Conservation (phyloP, 2,113 vertebrate genomes). For the Cairina moschata region DNA sequence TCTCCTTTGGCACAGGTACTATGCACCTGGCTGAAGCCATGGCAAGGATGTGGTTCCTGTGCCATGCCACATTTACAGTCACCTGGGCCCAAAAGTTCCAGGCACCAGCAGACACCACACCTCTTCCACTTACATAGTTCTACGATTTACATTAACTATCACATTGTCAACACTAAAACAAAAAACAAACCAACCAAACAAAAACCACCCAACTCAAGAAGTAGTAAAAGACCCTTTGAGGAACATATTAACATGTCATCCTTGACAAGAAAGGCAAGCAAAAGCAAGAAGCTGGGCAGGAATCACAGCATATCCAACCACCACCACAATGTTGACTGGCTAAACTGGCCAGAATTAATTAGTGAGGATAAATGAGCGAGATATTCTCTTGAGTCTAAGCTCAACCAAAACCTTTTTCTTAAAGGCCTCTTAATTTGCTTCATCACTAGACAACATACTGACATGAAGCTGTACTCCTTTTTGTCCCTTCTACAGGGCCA, state of each 20-base stretch:
- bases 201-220: not conserved
- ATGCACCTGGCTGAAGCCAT: not conserved
- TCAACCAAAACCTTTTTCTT: not conserved
- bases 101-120: not conserved
- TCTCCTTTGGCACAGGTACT: not conserved
- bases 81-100: not conserved
- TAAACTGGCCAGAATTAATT: not conserved
- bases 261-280: not conserved
- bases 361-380: not conserved
- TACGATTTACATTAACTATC: not conserved
- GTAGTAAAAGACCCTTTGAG: not conserved
- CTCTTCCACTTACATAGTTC: not conserved
- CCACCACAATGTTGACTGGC: not conserved
- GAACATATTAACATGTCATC: not conserved
- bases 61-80: not conserved
- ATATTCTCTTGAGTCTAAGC: not conserved
- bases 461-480: not conserved
- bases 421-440: not conserved
- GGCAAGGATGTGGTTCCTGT: not conserved
- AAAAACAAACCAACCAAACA: not conserved
- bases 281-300: not conserved
- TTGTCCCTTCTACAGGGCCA: not conserved
- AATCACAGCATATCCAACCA: accelerated
- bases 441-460: not conserved
- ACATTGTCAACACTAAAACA: not conserved